phyloP scores from a whole-genome alignment of 2,797 vertebrate genomes.

The Neosilurus hyrtlii region DNA sequence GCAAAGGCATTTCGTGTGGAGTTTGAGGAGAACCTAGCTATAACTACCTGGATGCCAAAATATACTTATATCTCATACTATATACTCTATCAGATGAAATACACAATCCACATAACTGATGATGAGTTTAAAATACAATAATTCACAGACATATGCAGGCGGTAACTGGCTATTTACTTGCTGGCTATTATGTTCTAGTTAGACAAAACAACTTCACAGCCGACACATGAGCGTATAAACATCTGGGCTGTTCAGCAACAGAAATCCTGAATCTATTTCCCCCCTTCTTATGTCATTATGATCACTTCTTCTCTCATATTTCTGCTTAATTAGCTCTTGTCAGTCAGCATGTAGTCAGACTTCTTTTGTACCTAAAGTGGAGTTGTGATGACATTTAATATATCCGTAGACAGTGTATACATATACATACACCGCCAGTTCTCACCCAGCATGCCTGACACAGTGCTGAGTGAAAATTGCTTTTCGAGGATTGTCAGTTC shows the following conservation, averaged over 20 bases:
- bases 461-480: not conserved
- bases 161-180: not conserved
- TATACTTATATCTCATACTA: not conserved
- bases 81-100: not conserved
- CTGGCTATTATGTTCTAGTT: not conserved
- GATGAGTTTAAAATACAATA: not conserved
- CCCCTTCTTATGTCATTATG: not conserved
- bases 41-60: not conserved
- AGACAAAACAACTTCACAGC: not conserved
- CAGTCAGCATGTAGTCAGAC: not conserved
- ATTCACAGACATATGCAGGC: not conserved
- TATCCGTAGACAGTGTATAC: not conserved
- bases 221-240: not conserved
- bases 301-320: not conserved
- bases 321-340: not conserved
- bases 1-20: too few species aligned
- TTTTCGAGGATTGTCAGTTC: not conserved
- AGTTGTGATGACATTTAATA: conserved; percentile 2
- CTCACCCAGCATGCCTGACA: not conserved
- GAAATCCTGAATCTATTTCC: not conserved
- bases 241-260: not conserved
- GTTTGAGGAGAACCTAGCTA: not conserved
- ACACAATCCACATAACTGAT: not conserved
- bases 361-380: not conserved
- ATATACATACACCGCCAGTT: not conserved